phyloP scores from a whole-genome alignment of 2,797 vertebrate species.

The Picus viridis region DNA sequence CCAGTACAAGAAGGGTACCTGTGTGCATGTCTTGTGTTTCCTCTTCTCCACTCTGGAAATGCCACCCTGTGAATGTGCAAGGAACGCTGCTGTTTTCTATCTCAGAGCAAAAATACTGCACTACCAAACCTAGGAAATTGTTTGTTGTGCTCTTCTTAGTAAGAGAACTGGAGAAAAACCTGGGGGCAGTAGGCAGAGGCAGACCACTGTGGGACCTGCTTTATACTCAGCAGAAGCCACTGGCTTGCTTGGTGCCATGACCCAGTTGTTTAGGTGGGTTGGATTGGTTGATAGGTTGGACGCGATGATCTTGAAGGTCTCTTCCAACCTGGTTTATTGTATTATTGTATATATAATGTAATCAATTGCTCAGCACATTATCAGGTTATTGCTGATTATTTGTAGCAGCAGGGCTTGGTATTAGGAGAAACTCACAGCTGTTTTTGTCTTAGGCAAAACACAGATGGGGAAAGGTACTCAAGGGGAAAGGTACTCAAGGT shows the following conservation, averaged over 20 bases:
- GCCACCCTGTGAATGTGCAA: accelerated
- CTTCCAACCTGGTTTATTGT: too few relatives aligned
- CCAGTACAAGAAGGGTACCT: neutral
- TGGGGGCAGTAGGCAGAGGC: accelerated
- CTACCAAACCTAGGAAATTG: neutral
- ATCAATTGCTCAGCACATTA: neutral
- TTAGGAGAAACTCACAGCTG: neutral
- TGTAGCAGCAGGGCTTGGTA: neutral
- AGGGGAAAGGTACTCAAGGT: neutral
- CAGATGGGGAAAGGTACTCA: neutral
- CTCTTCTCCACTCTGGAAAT: neutral
- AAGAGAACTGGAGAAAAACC: neutral
- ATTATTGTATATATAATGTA: too few relatives aligned
- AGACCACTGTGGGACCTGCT: neutral
- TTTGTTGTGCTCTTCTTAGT: neutral
- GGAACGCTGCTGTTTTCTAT: neutral
- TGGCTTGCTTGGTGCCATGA: neutral
- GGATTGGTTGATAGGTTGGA: too few relatives aligned
- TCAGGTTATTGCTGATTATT: neutral
- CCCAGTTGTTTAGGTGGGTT: too few relatives aligned
- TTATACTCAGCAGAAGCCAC: neutral
- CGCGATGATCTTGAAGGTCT: too few relatives aligned
- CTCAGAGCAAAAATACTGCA: neutral
- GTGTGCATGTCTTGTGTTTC: accelerated
- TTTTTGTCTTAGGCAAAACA: neutral